Percentiles rank a stretch among this genome's conserved stretches.
Evolutionary conservation across 2,888 invertebrate genomes (phyloP).

Genomic region (Carpatolechia fugitivella): DNA sequence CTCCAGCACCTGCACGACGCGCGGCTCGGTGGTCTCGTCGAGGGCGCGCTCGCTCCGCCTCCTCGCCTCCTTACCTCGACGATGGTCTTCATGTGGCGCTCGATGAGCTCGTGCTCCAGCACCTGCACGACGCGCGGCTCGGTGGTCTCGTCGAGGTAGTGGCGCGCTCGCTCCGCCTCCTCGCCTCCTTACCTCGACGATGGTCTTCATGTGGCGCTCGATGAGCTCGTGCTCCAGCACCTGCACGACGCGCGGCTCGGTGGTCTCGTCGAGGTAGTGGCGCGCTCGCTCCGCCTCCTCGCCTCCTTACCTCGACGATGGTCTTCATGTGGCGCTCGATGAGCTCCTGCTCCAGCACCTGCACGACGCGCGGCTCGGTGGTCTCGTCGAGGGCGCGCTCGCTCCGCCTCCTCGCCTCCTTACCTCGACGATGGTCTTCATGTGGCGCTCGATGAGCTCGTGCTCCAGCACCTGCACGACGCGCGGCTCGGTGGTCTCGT

Average conservation of each 20-base stretch:
- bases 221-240: slow-evolving; percentile 99
- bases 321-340: slow-evolving; percentile 99
- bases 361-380: slow-evolving; percentile 97
- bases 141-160: slow-evolving; percentile 18
- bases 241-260: slow-evolving; percentile 96
- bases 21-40: slow-evolving; percentile 98
- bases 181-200: slow-evolving; percentile 80
- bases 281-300: slow-evolving; percentile 99
- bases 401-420: slow-evolving; percentile 81
- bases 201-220: slow-evolving; percentile 97
- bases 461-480: slow-evolving; percentile 92
- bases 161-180: background rate
- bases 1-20: slow-evolving; percentile 97
- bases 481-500: slow-evolving; percentile 20
- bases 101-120: slow-evolving; percentile 98
- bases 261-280: slow-evolving; percentile 98
- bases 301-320: slow-evolving; percentile 93
- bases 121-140: slow-evolving; percentile 78
- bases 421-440: slow-evolving; percentile 86
- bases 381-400: slow-evolving; percentile 97
- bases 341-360: slow-evolving; percentile 98
- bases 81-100: slow-evolving; percentile 96
- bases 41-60: slow-evolving; percentile 86
- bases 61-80: slow-evolving; percentile 83
- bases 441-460: slow-evolving; percentile 98